Base-by-base conservation (phyloP, 2,888 invertebrate species). In the Formica aserva region DNA sequence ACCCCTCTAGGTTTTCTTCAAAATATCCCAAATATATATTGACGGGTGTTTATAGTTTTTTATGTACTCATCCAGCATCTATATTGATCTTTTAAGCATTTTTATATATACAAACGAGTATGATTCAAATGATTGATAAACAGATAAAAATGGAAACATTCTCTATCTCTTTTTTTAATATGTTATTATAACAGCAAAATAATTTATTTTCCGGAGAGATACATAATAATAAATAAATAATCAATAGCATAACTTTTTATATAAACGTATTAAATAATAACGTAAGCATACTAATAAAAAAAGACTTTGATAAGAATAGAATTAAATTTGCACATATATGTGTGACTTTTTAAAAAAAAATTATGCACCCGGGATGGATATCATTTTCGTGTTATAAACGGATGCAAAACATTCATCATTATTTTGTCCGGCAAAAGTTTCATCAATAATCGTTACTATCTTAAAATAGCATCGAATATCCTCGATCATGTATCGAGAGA, bases 311-410 rank as follows among this genome's bases (percentile, higher is more conserved):
- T 80, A 69, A 62, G 32, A 57, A 74, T 82, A 63, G 81, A 63
- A 67, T 78, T 38, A 89, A 89, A 90, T 88, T 89, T 88, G 89
- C 87, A 35, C 11, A 41, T 72, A 86, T 41, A 88, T 75, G 85
- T 88, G 86, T 84, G 71, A 75, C 18, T 71, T 22, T 77, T 63
- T 66, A 29, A 63, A 22, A 22, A 57, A 65, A 75, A 45, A 26
- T 3, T n/a, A 75, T 63, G 55, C 48, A 35, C 55, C 55, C 60
- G 5, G 55, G 6, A 48, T 18, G 18, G 18, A 52, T 55, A 77
- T 38, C 1, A 67, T 41, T 62, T 52, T 1, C 38, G 18, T 18
- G 13, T 41, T 77, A n/a, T 29, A 55, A 67, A 67, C 13, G 8
- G 9, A 45, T 13, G 38, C 8, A 35, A 55, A 67, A 55, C 3